phyloP scores from a whole-genome alignment of 1,140 invertebrate species.

The Pygmarrhopalites habei region DNA sequence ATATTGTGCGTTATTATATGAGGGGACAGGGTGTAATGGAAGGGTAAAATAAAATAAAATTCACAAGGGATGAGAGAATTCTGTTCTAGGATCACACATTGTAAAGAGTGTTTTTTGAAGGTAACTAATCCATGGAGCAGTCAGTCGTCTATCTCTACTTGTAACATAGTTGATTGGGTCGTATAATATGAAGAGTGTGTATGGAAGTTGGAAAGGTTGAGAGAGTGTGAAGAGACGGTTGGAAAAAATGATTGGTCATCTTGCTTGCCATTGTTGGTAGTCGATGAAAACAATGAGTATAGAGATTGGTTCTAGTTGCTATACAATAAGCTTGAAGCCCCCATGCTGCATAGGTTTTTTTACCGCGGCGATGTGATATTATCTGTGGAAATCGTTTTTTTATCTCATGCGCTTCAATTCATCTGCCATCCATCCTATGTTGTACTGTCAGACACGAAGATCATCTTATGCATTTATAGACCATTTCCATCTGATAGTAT shows the following conservation, averaged over 20 bases:
- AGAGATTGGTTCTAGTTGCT: slow-evolving; percentile 34
- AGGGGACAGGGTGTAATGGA: no score
- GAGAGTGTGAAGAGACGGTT: slow-evolving; percentile 16
- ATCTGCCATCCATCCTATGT: background rate
- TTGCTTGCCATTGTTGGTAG: slow-evolving; percentile 27
- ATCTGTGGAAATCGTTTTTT: slow-evolving; percentile 15
- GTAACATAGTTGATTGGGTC: no score
- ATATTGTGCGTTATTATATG: no score
- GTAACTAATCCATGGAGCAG: no score
- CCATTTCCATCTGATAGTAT: no score
- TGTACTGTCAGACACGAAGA: no score
- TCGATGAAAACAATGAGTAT: slow-evolving; percentile 32
- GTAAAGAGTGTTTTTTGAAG: no score
- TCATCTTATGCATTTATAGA: no score
- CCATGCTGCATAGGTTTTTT: slow-evolving; percentile 18
- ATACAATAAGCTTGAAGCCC: slow-evolving; percentile 24
- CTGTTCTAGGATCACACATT: no score
- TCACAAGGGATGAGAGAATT: no score
- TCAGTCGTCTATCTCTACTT: no score
- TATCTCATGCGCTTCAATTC: slow-evolving; percentile 11
- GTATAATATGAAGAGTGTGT: background rate
- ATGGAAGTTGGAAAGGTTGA: slow-evolving; percentile 3
- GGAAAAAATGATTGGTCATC: slow-evolving; percentile 38
- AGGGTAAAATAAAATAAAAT: no score
- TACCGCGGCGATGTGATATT: slow-evolving; percentile 3